Evolutionary conservation across 2,888 invertebrate species (phyloP).

Genomic region (Amiota mariae): DNA sequence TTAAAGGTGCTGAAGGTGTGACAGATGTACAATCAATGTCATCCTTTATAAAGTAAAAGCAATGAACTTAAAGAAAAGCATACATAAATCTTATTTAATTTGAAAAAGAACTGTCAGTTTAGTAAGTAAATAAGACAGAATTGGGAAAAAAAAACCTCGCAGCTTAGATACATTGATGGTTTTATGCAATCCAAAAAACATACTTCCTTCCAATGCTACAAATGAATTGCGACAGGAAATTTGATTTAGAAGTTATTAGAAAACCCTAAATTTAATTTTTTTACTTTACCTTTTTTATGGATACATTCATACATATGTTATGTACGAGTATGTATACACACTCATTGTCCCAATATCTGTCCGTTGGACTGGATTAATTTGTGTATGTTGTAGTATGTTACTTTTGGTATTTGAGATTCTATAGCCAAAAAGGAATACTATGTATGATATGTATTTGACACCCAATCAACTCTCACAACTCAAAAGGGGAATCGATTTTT

Average conservation of each 20-base stretch:
- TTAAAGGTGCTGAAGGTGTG: neutral
- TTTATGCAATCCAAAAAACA: neutral
- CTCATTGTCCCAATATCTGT: too few species aligned
- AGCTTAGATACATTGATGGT: neutral
- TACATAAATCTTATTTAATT: conserved; percentile 65
- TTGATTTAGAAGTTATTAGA: too few species aligned
- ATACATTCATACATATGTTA: too few species aligned
- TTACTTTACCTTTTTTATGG: neutral
- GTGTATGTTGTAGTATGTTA: too few species aligned
- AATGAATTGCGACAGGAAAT: neutral
- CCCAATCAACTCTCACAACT: too few species aligned
- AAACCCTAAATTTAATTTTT: conserved; percentile 1
- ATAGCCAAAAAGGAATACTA: too few species aligned
- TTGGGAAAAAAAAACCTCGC: neutral
- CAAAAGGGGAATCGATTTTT: too few species aligned
- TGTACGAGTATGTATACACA: too few species aligned
- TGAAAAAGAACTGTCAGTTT: conserved; percentile 62
- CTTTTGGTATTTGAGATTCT: neutral
- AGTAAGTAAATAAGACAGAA: neutral
- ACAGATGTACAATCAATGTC: neutral
- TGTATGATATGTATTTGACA: too few species aligned
- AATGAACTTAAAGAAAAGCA: too few species aligned
- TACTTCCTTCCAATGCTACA: neutral
- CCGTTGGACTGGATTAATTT: too few species aligned
- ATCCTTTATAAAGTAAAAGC: neutral